Conservation (phyloP, 1,140 invertebrate species). For the Magallana ariakensis region DNA sequence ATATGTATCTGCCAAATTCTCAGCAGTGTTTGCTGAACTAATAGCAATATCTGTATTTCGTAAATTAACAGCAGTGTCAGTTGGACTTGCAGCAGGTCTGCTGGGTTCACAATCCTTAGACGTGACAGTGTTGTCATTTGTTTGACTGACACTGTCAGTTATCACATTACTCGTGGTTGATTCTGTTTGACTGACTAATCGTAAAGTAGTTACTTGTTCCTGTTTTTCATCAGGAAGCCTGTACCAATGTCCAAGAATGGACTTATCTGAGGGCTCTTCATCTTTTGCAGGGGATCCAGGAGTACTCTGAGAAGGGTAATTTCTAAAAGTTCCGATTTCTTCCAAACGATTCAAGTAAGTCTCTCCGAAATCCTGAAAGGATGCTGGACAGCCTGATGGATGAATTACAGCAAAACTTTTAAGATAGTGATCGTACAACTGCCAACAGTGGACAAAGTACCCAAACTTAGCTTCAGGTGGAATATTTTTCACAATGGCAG, state of each 20-base stretch:
- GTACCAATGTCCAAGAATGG: slow-evolving; percentile 26
- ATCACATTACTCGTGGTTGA: neutral
- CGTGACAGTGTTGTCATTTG: neutral
- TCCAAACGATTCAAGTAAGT: neutral
- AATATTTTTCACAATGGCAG: neutral
- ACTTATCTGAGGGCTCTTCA: slow-evolving; percentile 21
- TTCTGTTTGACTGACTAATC: neutral
- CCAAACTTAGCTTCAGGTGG: neutral
- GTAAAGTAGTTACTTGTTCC: neutral
- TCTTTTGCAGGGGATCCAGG: neutral
- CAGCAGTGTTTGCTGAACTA: no score
- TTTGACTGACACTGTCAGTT: neutral
- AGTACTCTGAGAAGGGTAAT: neutral
- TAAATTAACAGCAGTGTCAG: no score
- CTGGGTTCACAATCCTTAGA: no score
- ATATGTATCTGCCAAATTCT: no score
- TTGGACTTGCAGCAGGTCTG: no score
- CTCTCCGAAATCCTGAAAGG: neutral
- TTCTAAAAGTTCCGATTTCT: neutral
- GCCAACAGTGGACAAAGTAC: neutral
- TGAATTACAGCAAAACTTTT: neutral
- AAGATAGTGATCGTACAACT: slow-evolving; percentile 4
- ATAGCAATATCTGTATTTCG: no score
- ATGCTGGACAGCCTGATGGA: neutral
- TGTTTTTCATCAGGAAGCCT: neutral